Base-by-base conservation (phyloP, 1,140 invertebrate genomes). In the Eciton burchellii region DNA sequence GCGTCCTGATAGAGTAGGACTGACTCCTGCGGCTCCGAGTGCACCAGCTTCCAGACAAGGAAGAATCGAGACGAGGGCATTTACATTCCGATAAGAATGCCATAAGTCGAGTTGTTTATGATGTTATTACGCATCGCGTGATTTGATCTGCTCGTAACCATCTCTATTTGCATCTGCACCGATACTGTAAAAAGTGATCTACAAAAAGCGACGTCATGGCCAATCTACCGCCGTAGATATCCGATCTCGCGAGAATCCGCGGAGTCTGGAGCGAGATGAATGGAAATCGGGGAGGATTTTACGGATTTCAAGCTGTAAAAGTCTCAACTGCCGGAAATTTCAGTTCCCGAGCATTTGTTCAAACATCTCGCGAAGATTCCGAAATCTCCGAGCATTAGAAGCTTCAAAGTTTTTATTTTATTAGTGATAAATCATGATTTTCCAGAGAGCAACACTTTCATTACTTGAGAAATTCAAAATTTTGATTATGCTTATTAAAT, bases 31-130 rank as follows among this genome's bases (percentile, higher is more conserved):
- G 21, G 14, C 19, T 84, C 62, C 24, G 84, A 47, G 63, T 65
- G 52, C 62, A 52, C 29, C 63, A 73, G 19, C 29, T 77, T 70
- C 21, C n/a, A 24, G 12, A 68, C 5, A 68, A 73, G 56, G 79
- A 85, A 85, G 52, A 59, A 56, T 35, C 4, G 35, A 59, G 60
- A 57, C 72, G 52, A 73, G 43, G 24, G 21, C 41, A 88, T 88
- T 88, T 88, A 81, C 74, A 79, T 85, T 83, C 52, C 74, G 87
- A 88, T 88, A 88, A 88, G 83, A 24, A 66, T 57, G 11, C n/a
- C n/a, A 35, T 35, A 35, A 2, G 2, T 35, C 52, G 87, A 88
- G 21, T 16, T 88, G 79, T 88, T 88, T 88, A 88, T 88, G 62
- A 6, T 45, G 11, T 57, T 26, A 57, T 47, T 12, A 45, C 19